Base-by-base conservation (phyloP, 35 echinoderm and acorn worm species). In the Ophioderma brevispina region DNA sequence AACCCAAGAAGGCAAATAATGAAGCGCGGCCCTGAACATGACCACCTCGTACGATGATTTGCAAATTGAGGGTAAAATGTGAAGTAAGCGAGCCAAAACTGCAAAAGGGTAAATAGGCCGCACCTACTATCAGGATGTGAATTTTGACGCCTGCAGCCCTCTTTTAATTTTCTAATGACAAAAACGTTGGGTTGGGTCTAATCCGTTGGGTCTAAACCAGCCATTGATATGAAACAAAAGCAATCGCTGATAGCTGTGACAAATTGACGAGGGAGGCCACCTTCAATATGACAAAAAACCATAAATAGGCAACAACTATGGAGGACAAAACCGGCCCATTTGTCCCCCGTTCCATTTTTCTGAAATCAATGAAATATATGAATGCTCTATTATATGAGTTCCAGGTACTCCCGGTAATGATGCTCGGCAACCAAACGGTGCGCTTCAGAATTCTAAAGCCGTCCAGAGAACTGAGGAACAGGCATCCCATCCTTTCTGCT, bases 221-320 rank as follows among this genome's bases (percentile, higher is more conserved):
- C 13, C 13, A 80, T 80, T 6, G 6, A 75, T 38, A 14, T 50
- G 46, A 64, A 36, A 75, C 43, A 86, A 35, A 70, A 0, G 52
- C 46, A 52, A 52, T 36, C 23, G 41, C 84, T 17, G 84, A 43
- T 0, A 86, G 30, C 0, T 86, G 52, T 64, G 84, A 0, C 10
- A n/a, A 64, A 86, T 86, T 1, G 84, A 70, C 4, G 84, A 14
- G 8, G 46, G 80, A 25, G 88, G 38, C 31, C 46, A 82, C 1
- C 38, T n/a, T 8, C 35, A 33, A 42, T 41, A 64, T 14, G 79
- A 82, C 32, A 90, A 23, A n/a, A 32, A 84, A 82, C n/a, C 8
- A 31, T 64, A 91, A 43, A 84, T 75, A 91, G 8, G 28, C 79
- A 8, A 42, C 50, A 1, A 91, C 38, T 21, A 76, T 41, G 4